A percentile compares a stretch with the other conserved stretches of the same genome.
These are phyloP conservation scores for Callyntrura sp. DNA, from an alignment of 2,888 invertebrate genomes.

Conservation along the genomic window DNA sequence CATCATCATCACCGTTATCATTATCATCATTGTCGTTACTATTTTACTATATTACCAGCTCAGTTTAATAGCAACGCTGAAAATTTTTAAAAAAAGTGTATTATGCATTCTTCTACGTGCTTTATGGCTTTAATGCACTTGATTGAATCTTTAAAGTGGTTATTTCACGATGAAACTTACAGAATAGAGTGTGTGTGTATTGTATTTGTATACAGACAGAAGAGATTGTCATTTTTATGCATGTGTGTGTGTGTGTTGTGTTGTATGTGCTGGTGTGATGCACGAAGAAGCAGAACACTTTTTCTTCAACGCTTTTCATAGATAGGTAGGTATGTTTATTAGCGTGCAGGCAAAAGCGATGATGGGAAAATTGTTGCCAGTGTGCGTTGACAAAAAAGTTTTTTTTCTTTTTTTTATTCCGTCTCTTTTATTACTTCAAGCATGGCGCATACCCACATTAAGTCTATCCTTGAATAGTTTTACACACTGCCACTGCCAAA, in stretches of 20 bases:
- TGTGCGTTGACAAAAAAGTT: conserved; percentile 50
- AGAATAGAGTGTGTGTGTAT: neutral
- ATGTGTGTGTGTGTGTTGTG: too few species aligned
- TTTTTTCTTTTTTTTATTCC: conserved; percentile 40
- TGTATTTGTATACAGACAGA: too few species aligned
- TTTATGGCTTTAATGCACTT: conserved; percentile 57
- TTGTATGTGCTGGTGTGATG: conserved; percentile 18
- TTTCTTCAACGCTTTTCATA: too few species aligned
- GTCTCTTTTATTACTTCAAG: conserved; percentile 34
- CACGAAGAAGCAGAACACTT: conserved; percentile 13
- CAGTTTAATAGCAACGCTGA: neutral
- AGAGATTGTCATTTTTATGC: conserved; percentile 8
- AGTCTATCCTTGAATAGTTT: too few species aligned
- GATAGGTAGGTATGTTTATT: too few species aligned
- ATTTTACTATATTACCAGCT: too few species aligned
- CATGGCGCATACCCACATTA: neutral
- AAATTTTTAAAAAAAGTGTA: conserved; percentile 23
- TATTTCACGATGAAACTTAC: conserved; percentile 57
- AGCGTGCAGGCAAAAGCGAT: conserved; percentile 54
- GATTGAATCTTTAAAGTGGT: conserved; percentile 63
- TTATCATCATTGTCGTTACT: conserved; percentile 32
- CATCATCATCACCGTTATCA: neutral
- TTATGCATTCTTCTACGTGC: conserved; percentile 15
- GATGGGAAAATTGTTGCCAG: conserved; percentile 49
- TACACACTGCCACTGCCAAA: neutral